phyloP scores from a whole-genome alignment of 2,797 vertebrate genomes.

The Protonibea diacanthus region DNA sequence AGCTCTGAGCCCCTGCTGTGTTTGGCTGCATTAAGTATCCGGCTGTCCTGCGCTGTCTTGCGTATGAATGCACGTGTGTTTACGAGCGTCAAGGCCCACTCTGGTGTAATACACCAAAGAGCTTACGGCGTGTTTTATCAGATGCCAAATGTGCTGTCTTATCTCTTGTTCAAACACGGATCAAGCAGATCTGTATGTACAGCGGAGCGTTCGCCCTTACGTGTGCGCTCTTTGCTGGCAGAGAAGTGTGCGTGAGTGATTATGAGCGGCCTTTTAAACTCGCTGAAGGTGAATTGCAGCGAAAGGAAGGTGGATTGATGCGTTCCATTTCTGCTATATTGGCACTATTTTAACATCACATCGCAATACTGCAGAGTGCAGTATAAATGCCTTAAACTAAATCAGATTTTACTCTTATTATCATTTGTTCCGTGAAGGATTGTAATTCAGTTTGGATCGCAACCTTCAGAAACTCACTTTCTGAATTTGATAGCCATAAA shows the following conservation, averaged over 20 bases:
- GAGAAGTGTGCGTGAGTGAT: slow-evolving; percentile 8
- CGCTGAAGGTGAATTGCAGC: slow-evolving; percentile 40
- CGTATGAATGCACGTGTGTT: slow-evolving; percentile 19
- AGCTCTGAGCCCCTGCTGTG: slow-evolving; percentile 23
- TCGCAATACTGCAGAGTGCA: neutral
- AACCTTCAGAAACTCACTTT: slow-evolving; percentile 5
- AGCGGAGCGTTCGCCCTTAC: slow-evolving; percentile 10
- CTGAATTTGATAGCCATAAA: slow-evolving; percentile 4
- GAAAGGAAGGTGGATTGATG: slow-evolving; percentile 31
- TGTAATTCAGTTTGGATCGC: slow-evolving; percentile 3
- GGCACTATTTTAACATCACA: slow-evolving; percentile 8
- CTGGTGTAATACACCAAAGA: slow-evolving; percentile 44
- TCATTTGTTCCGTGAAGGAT: slow-evolving; percentile 13
- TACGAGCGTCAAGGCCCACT: slow-evolving; percentile 18
- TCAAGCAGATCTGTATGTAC: slow-evolving; percentile 41
- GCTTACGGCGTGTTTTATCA: slow-evolving; percentile 59
- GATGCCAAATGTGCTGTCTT: slow-evolving; percentile 58
- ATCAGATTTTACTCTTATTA: neutral
- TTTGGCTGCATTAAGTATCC: slow-evolving; percentile 31
- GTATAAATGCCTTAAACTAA: neutral
- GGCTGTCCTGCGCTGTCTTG: neutral
- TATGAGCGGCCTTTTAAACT: slow-evolving; percentile 23
- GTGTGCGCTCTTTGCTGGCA: slow-evolving; percentile 1
- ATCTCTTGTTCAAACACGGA: slow-evolving; percentile 41
- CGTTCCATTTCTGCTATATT: slow-evolving; percentile 20